phyloP scores from a whole-genome alignment of 2,888 invertebrate genomes.

The Carcina quercana region DNA sequence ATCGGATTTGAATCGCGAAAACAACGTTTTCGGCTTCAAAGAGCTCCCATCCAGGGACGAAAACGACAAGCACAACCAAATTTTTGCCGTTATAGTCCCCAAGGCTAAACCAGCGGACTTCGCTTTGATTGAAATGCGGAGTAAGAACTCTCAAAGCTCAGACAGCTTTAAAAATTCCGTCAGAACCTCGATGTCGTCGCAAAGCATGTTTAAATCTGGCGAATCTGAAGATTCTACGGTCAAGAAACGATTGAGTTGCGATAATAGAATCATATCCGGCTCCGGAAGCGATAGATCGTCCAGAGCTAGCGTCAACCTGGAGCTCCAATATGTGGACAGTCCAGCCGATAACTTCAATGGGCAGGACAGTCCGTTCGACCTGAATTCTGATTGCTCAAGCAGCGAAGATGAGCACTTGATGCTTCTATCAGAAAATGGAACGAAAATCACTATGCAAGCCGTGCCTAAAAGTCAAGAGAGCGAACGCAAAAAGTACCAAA shows the following conservation, averaged over 20 bases:
- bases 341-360: slow-evolving; percentile 38
- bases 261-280: slow-evolving; percentile 52
- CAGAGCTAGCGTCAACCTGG: slow-evolving; percentile 54
- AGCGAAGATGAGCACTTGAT: slow-evolving; percentile 67
- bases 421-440: slow-evolving; percentile 61
- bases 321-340: slow-evolving; percentile 53
- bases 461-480: slow-evolving; percentile 31
- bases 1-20: slow-evolving; percentile 42
- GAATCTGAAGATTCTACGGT: slow-evolving; percentile 61
- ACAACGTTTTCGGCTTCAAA: slow-evolving; percentile 61
- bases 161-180: slow-evolving; percentile 54
- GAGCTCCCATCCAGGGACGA: slow-evolving; percentile 46
- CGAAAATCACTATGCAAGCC: slow-evolving; percentile 64
- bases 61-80: slow-evolving; percentile 37
- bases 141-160: slow-evolving; percentile 34
- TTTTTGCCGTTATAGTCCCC: slow-evolving; percentile 67
- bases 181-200: slow-evolving; percentile 46
- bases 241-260: slow-evolving; percentile 61
- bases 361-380: slow-evolving; percentile 41
- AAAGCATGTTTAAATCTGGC: slow-evolving; percentile 49
- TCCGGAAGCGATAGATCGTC: slow-evolving; percentile 51
- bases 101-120: slow-evolving; percentile 44
- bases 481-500: slow-evolving; percentile 40
- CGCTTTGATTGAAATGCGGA: slow-evolving; percentile 30
- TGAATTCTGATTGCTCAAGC: slow-evolving; percentile 61